A percentile compares a stretch with the other conserved stretches of the same genome.
Conservation (phyloP, 1,140 invertebrate genomes). For the Coelopa frigida region DNA sequence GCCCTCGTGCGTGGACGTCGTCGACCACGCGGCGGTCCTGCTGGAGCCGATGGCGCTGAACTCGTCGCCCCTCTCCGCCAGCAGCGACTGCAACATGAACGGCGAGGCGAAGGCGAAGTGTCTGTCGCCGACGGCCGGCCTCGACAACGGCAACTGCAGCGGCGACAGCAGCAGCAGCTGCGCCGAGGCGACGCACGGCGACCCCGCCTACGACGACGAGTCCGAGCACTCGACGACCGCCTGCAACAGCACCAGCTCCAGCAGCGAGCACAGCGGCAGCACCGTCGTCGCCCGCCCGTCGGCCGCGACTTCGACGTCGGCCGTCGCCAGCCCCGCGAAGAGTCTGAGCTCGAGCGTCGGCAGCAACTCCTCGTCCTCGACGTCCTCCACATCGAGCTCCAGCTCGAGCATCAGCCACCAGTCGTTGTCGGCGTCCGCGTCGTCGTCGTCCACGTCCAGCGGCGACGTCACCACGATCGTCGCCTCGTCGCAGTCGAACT, state of each 20-base stretch:
- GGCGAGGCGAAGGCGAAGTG: slow-evolving; percentile 18
- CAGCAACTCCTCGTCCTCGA: slow-evolving; percentile 15
- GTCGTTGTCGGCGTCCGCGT: slow-evolving; percentile 16
- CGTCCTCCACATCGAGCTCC: slow-evolving; percentile 1
- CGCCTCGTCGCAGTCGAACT: slow-evolving; percentile 1
- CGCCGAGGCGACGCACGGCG: neutral
- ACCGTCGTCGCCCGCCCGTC: slow-evolving; percentile 39
- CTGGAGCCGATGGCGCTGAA: neutral
- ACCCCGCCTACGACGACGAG: slow-evolving; percentile 33
- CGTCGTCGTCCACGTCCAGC: slow-evolving; percentile 20
- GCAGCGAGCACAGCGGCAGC: slow-evolving; percentile 41
- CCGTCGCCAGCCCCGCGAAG: slow-evolving; percentile 17
- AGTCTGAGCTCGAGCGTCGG: slow-evolving; percentile 23
- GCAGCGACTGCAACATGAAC: slow-evolving; percentile 38
- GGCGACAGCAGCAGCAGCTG: slow-evolving; percentile 2
- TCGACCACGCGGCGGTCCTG: slow-evolving; percentile 23
- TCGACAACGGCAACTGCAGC: neutral
- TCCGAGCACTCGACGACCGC: slow-evolving; percentile 35
- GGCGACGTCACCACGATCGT: slow-evolving; percentile 13
- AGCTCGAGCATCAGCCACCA: slow-evolving; percentile 7
- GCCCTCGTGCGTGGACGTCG: slow-evolving; percentile 24
- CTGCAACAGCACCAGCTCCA: slow-evolving; percentile 37
- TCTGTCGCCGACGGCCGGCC: neutral
- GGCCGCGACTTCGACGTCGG: slow-evolving; percentile 3
- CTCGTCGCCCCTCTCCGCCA: slow-evolving; percentile 16